These are phyloP conservation scores for Malacoctenus gilli DNA, from an alignment of 2,797 vertebrate genomes.

Conservation along the genomic window DNA sequence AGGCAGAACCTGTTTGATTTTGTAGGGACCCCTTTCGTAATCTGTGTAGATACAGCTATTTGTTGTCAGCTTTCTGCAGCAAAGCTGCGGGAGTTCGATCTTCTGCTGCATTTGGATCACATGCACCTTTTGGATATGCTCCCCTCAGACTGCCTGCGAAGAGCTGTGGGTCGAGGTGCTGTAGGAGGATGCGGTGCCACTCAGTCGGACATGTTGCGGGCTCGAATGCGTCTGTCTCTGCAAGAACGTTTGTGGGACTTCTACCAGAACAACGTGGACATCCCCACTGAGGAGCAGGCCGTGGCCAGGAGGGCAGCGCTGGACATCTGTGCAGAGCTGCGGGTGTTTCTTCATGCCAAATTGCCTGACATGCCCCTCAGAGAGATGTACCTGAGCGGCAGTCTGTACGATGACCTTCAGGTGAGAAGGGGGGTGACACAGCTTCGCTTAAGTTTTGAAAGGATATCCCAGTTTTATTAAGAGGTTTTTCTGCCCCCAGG, in stretches of 20 bases:
- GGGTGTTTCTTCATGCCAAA: conserved; percentile 92
- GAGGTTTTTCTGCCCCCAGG: conserved; percentile 76
- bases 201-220: conserved; percentile 72
- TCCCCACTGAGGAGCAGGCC: conserved; percentile 89
- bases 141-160: conserved; percentile 73
- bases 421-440: conserved; percentile 69
- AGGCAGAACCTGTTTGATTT: neutral
- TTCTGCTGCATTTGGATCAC: too few species aligned
- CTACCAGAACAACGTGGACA: conserved; percentile 87
- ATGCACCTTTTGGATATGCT: too few species aligned
- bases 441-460: too few species aligned
- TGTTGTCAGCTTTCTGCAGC: too few species aligned
- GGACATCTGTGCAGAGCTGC: conserved; percentile 95
- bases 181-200: conserved; percentile 48
- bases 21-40: conserved; percentile 2
- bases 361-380: conserved; percentile 96
- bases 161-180: conserved; percentile 64
- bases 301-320: conserved; percentile 90
- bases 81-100: too few species aligned
- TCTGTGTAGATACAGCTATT: too few species aligned
- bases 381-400: conserved; percentile 98
- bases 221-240: conserved; percentile 90
- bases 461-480: too few species aligned
- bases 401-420: conserved; percentile 96
- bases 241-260: conserved; percentile 93